Conservation (phyloP, 2,113 vertebrate species). For the Larimichthys crocea region DNA sequence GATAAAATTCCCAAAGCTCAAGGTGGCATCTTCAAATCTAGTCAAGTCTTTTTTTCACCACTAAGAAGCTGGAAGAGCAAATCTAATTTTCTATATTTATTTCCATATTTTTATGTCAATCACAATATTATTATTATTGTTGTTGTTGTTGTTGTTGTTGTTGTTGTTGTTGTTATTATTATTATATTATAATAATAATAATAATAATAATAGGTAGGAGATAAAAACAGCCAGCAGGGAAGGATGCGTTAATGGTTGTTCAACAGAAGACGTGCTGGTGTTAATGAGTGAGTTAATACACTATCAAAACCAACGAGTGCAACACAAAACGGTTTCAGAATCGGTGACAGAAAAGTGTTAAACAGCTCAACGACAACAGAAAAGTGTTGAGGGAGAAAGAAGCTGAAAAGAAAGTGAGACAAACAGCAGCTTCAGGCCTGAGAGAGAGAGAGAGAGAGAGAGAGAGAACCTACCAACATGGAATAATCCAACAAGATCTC, state of each 20-base stretch:
- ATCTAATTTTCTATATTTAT: too few relatives aligned
- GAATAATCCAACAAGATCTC: slow-evolving; percentile 98
- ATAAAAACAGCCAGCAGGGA: not conserved
- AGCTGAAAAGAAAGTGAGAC: slow-evolving; percentile 17
- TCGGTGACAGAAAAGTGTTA: not conserved
- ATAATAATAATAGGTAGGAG: too few relatives aligned
- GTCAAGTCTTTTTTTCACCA: not conserved
- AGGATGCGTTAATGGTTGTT: not conserved
- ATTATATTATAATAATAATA: too few relatives aligned
- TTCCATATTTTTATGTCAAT: too few relatives aligned
- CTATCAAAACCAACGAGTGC: not conserved
- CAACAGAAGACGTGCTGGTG: not conserved
- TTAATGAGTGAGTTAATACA: not conserved
- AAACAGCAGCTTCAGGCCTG: slow-evolving; percentile 41
- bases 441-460: slow-evolving; percentile 21
- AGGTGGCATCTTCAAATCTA: too few relatives aligned
- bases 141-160: too few relatives aligned
- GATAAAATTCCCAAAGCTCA: too few relatives aligned
- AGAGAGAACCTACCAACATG: slow-evolving; percentile 91
- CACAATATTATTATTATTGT: too few relatives aligned
- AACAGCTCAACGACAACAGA: slow-evolving; percentile 1
- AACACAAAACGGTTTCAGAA: not conserved
- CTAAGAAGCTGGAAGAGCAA: not conserved
- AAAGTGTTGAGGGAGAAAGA: slow-evolving; percentile 51
- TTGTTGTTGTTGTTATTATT: too few relatives aligned